These are phyloP conservation scores for Aphidius ervi DNA, from an alignment of 1,140 invertebrate genomes.

Conservation along the genomic window DNA sequence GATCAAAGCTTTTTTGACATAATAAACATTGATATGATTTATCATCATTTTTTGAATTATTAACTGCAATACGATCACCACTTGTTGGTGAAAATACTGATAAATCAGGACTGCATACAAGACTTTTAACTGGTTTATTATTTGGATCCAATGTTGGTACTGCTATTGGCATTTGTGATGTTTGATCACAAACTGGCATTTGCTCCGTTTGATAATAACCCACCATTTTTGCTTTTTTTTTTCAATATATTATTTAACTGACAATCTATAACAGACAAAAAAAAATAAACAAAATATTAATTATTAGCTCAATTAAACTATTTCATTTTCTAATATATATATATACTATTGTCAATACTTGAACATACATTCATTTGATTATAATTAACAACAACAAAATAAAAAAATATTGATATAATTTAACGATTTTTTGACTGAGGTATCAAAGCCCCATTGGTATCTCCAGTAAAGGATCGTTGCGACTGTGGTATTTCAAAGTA, in stretches of 20 bases:
- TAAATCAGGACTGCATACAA: slow-evolving; percentile 46
- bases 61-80: slow-evolving; percentile 4
- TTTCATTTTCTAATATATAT: too few species aligned
- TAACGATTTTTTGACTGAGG: not conserved
- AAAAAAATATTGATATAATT: not conserved
- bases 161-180: slow-evolving; percentile 21
- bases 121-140: slow-evolving; percentile 39
- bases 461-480: too few species aligned
- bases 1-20: slow-evolving; percentile 59
- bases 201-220: slow-evolving; percentile 36
- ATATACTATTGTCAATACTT: too few species aligned
- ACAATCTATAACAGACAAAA: too few species aligned
- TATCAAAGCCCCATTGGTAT: too few species aligned
- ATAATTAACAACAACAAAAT: too few species aligned
- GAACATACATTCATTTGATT: too few species aligned
- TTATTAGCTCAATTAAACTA: not conserved
- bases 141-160: slow-evolving; percentile 21
- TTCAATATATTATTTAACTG: slow-evolving; percentile 13
- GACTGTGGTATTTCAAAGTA: too few species aligned
- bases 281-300: not conserved
- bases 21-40: slow-evolving; percentile 54
- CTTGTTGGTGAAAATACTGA: slow-evolving; percentile 32
- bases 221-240: slow-evolving; percentile 34
- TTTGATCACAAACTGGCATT: slow-evolving; percentile 17
- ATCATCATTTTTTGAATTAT: slow-evolving; percentile 1